Base-by-base conservation (phyloP, 2,113 vertebrate species). In the Choloepus hoffmanni region DNA sequence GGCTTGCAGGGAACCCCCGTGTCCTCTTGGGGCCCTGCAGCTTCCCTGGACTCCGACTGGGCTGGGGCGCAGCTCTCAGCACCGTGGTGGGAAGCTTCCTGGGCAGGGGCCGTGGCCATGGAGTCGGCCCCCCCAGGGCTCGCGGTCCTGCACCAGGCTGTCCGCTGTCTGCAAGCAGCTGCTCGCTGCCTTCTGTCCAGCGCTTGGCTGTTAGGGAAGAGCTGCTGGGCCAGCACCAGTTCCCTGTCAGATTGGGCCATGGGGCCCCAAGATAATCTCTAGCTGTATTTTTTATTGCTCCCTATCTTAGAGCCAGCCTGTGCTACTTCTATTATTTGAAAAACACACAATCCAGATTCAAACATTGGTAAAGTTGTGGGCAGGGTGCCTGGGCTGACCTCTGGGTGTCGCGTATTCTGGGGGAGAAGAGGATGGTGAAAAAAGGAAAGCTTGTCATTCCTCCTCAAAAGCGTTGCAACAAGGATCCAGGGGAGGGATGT, bases 201-300 rank as follows among this genome's bases (percentile, higher is more conserved):
- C 16, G 5, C 28, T 11, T 55, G 28, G 24, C 7, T 36, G 18
- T 68, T 60, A 24, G 28, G 62, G n/a, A 63, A 68, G n/a, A 77
- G 11, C 3, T 9, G 21, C 58, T 48, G 23, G 70, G n/a, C 50
- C 23, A 33, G 68, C 40, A 6, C 60, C 33, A 8, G 83, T 1
- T 6, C 24, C 50, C 5, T 19, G 0, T 48, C 2, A 0, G 4
- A 30, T 28, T 14, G 21, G 3, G 36, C 1, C 0, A 43, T 26
- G 63, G 18, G 62, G 15, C 14, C 23, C 5, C 7, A 26, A 5
- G 43, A 16, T 4, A 3, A n/a, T 40, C 21, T 4, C 5, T 19
- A 1, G 12, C 74, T 70, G 26, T 23, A 14, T 65, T 55, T 62
- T 45, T 4, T 16, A 1, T 0, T 0, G 10, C 5, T 48, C 9